A percentile compares a stretch with the other conserved stretches of the same genome.
Conservation (phyloP, 1,140 invertebrate species). For the Drosophila neocordata region DNA sequence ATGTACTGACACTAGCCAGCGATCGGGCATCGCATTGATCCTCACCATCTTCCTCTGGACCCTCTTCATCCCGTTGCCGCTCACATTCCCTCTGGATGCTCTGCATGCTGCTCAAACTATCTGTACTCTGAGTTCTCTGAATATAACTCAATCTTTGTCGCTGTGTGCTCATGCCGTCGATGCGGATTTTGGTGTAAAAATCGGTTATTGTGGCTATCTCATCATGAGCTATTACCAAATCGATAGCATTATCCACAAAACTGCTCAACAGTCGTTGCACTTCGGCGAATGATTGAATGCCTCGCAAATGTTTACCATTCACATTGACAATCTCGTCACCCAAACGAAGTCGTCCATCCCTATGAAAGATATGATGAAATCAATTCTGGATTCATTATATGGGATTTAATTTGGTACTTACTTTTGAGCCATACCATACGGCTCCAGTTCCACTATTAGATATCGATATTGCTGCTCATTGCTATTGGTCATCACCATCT, state of each 20-base stretch:
- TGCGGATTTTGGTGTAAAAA: slow-evolving; percentile 81
- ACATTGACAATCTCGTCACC: slow-evolving; percentile 95
- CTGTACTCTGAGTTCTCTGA: slow-evolving; percentile 72
- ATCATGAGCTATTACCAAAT: slow-evolving; percentile 86
- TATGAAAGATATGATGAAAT: slow-evolving; percentile 62
- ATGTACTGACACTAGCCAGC: slow-evolving; percentile 65
- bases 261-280: slow-evolving; percentile 84
- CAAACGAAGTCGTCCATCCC: slow-evolving; percentile 90
- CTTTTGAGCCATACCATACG: slow-evolving; percentile 91
- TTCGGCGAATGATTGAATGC: slow-evolving; percentile 86
- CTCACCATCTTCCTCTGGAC: slow-evolving; percentile 30
- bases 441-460: slow-evolving; percentile 91
- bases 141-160: slow-evolving; percentile 69
- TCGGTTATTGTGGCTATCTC: slow-evolving; percentile 77
- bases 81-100: slow-evolving; percentile 61
- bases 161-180: slow-evolving; percentile 65
- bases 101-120: slow-evolving; percentile 71
- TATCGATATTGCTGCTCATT: slow-evolving; percentile 88
- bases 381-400: neutral
- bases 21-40: slow-evolving; percentile 66
- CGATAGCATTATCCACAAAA: slow-evolving; percentile 83
- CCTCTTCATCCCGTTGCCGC: slow-evolving; percentile 28
- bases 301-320: slow-evolving; percentile 91
- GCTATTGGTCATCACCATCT: slow-evolving; percentile 84
- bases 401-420: slow-evolving; percentile 72